Conservation (phyloP, 1,140 invertebrate species). For the Aphelenchoides avenae region DNA sequence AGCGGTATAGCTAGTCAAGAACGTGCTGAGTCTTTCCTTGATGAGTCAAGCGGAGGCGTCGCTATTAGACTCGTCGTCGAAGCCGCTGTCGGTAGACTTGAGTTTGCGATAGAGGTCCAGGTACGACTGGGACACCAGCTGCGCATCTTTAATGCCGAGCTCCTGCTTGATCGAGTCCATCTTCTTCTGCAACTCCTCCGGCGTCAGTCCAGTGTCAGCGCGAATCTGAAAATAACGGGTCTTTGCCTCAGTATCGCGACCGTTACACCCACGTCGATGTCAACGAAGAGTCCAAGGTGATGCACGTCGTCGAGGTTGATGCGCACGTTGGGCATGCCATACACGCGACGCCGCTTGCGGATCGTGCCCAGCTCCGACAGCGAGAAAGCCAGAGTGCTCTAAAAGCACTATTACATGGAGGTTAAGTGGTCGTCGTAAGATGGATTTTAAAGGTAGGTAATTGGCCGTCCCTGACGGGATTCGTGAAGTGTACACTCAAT, state of each 20-base stretch:
- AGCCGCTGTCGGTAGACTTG: conserved; percentile 7
- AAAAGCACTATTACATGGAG: too few relatives aligned
- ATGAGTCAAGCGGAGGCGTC: too few relatives aligned
- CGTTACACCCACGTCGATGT: conserved; percentile 25
- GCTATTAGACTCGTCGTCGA: conserved; percentile 20
- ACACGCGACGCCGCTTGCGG: conserved; percentile 13
- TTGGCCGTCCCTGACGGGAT: too few relatives aligned
- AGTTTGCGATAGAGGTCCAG: conserved; percentile 19
- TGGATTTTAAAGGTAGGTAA: too few relatives aligned
- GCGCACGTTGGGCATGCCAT: conserved; percentile 13
- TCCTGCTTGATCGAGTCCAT: conserved; percentile 4
- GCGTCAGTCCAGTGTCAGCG: too few relatives aligned
- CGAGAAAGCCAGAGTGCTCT: conserved; percentile 15
- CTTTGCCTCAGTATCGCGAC: too few relatives aligned
- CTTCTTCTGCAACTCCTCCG: conserved; percentile 7
- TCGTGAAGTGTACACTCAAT: too few relatives aligned
- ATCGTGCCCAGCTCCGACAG: conserved; percentile 20
- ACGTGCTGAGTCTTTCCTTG: too few relatives aligned
- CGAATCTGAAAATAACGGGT: background rate
- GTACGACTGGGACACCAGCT: conserved; percentile 12
- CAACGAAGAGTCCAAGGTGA: conserved; percentile 15
- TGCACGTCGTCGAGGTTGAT: conserved; percentile 21
- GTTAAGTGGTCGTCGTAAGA: too few relatives aligned
- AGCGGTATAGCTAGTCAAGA: too few relatives aligned
- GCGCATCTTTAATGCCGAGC: conserved; percentile 14